Evolutionary conservation across 2,888 invertebrate species (phyloP).

Genomic region (Drosophila paramelanica): DNA sequence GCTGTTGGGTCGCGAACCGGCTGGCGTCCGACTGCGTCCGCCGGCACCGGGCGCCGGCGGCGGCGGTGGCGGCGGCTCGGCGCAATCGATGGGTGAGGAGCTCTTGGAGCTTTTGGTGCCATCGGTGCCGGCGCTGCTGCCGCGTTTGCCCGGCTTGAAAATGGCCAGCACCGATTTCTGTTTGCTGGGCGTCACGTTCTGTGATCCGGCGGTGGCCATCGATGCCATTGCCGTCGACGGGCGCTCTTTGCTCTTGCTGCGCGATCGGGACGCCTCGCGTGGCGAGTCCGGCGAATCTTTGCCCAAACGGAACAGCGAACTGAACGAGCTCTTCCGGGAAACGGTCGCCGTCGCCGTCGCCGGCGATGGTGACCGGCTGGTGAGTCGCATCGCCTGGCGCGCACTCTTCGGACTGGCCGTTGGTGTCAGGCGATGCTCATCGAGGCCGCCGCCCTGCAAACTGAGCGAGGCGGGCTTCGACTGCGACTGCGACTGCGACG

Average conservation of each 20-base stretch:
- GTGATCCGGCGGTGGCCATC: conserved; percentile 76
- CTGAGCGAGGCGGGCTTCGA: conserved; percentile 88
- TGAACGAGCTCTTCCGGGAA: conserved; percentile 92
- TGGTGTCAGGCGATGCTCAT: conserved; percentile 85
- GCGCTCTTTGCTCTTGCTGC: conserved; percentile 89
- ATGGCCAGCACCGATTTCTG: conserved; percentile 89
- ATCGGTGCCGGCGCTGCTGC: conserved; percentile 81
- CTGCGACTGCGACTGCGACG: conserved; percentile 14
- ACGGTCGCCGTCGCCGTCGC: conserved; percentile 85
- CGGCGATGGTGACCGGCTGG: conserved; percentile 87
- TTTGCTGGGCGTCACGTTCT: conserved; percentile 87
- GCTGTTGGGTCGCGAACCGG: conserved; percentile 81
- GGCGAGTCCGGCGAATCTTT: conserved; percentile 86
- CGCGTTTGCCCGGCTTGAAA: conserved; percentile 87
- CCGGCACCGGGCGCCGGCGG: conserved; percentile 59
- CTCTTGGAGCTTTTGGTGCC: conserved; percentile 85
- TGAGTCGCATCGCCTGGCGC: conserved; percentile 75
- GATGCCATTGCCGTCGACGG: conserved; percentile 62
- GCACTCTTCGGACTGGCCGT: conserved; percentile 86
- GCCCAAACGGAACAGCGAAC: conserved; percentile 89
- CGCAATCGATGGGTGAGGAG: conserved; percentile 83
- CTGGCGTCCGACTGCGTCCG: conserved; percentile 85
- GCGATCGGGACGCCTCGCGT: conserved; percentile 85
- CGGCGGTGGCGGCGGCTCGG: conserved; percentile 63
- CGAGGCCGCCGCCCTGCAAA: conserved; percentile 83